Evolutionary conservation across 2,888 invertebrate genomes (phyloP).

Genomic region (Parnassius smintheus): DNA sequence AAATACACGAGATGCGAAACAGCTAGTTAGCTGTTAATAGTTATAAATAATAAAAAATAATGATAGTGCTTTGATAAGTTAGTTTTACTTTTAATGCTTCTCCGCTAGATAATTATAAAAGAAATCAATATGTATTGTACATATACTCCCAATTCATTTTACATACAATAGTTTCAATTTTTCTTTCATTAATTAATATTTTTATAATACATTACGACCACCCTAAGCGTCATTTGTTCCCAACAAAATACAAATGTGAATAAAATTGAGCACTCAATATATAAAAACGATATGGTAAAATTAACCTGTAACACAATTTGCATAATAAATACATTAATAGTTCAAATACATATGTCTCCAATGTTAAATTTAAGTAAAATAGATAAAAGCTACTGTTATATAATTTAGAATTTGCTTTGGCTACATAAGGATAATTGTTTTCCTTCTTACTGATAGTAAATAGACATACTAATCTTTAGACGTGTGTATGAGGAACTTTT

Average conservation of each 20-base stretch:
- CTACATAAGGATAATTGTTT: conserved; percentile 13
- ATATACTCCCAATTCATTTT: no score
- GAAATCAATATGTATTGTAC: no score
- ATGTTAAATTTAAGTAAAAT: background rate
- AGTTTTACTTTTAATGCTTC: no score
- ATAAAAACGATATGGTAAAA: conserved; percentile 16
- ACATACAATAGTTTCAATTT: no score
- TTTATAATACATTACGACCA: conserved; percentile 8
- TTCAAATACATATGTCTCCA: background rate
- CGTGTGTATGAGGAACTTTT: conserved; percentile 22
- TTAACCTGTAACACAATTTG: conserved; percentile 21
- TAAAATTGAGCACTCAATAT: conserved; percentile 65
- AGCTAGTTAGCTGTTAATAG: no score
- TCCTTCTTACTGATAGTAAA: conserved; percentile 8
- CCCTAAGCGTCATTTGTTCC: conserved; percentile 26
- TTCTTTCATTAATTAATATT: no score
- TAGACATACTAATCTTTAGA: conserved; percentile 16
- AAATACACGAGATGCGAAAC: no score
- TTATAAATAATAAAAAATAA: no score
- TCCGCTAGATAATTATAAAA: no score
- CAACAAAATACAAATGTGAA: conserved; percentile 29
- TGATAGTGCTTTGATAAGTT: no score
- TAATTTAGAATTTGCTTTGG: conserved; percentile 18
- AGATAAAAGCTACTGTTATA: conserved; percentile 5
- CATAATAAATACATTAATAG: conserved; percentile 1